phyloP scores from a whole-genome alignment of 2,797 vertebrate species.

The Sciurus vulgaris region DNA sequence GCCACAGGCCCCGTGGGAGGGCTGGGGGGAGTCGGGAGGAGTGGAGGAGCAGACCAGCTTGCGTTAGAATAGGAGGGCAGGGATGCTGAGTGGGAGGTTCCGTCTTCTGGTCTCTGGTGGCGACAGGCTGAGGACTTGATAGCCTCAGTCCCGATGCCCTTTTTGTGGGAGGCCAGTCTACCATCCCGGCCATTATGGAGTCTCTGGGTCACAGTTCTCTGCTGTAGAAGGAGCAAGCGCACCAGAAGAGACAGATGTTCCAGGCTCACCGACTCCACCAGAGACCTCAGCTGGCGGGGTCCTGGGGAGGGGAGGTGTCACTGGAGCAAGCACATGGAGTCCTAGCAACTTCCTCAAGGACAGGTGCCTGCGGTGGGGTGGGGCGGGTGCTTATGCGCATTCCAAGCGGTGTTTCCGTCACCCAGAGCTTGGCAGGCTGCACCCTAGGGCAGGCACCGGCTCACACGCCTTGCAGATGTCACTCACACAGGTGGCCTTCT shows the following conservation, averaged over 20 bases:
- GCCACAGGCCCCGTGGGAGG: neutral
- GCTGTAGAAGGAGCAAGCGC: neutral
- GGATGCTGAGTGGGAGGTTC: neutral
- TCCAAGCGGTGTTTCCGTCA: neutral
- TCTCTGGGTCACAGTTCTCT: neutral
- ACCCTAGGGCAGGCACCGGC: neutral
- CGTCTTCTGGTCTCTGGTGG: neutral
- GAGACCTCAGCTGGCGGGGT: no score
- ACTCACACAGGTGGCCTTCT: neutral
- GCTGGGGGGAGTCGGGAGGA: neutral
- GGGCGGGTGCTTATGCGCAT: no score
- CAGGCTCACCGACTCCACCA: neutral
- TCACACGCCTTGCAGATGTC: neutral
- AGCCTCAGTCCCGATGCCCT: accelerated
- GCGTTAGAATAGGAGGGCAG: no score
- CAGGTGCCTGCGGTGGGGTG: accelerated
- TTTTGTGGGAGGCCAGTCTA: neutral
- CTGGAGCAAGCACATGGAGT: neutral
- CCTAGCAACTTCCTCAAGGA: neutral
- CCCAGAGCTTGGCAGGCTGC: neutral
- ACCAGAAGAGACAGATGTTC: neutral
- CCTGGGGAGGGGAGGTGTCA: neutral
- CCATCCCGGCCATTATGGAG: neutral
- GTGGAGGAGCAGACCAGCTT: neutral
- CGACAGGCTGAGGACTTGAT: neutral